These are phyloP conservation scores for Pyrocephalus nanus DNA, from an alignment of 2,797 vertebrate genomes.

Conservation along the genomic window DNA sequence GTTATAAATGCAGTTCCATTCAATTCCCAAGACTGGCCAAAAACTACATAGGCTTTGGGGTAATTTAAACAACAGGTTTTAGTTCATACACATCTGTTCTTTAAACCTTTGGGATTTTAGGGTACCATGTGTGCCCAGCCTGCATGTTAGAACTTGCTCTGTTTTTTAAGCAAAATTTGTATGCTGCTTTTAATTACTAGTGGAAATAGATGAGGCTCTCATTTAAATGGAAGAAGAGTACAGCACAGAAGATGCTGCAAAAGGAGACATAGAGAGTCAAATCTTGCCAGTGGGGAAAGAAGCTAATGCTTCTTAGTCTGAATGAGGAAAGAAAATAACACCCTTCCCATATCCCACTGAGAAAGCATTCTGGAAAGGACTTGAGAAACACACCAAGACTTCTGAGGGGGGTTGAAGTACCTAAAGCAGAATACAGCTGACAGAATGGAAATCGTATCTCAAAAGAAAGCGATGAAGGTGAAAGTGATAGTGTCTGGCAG, in stretches of 20 bases:
- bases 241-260: background rate
- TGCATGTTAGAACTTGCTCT: background rate
- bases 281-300: background rate
- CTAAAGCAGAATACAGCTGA: background rate
- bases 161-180: background rate
- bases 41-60: background rate
- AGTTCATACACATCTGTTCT: background rate
- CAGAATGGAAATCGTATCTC: background rate
- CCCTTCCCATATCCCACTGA: background rate
- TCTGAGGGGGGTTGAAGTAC: background rate
- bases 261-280: background rate
- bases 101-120: background rate
- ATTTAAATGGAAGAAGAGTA: background rate
- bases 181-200: background rate
- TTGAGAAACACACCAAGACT: background rate
- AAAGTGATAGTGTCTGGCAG: background rate
- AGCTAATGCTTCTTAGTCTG: background rate
- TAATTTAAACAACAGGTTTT: background rate
- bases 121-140: background rate
- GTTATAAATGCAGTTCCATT: background rate
- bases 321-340: background rate
- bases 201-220: background rate
- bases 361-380: background rate
- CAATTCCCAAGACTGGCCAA: background rate
- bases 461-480: background rate